phyloP scores from a whole-genome alignment of 2,113 vertebrate genomes.

The Oncorhynchus tshawytscha region DNA sequence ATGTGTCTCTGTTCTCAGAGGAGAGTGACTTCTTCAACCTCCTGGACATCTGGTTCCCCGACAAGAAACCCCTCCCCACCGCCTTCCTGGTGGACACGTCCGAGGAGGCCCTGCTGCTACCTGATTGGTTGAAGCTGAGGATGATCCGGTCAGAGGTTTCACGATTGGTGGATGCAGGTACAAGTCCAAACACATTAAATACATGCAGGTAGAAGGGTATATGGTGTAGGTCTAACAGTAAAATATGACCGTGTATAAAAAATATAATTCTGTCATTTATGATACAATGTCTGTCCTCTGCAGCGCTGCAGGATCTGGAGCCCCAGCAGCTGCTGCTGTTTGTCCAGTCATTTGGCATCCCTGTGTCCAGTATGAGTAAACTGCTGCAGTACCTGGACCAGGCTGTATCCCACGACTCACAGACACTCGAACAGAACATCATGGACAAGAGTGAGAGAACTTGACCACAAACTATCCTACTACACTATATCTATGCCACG shows the following conservation, averaged over 20 bases:
- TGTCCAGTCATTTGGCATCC: conserved; percentile 97
- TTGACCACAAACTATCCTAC: neutral
- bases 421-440: conserved; percentile 92
- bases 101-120: conserved; percentile 92
- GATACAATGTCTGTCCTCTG: neutral
- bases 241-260: no score
- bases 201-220: neutral
- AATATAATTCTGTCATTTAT: no score
- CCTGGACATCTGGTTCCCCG: conserved; percentile 95
- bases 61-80: conserved; percentile 93
- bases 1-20: conserved; percentile 53
- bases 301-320: conserved; percentile 94
- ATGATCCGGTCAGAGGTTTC: conserved; percentile 98
- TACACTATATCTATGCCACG: neutral
- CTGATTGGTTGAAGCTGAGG: conserved; percentile 94
- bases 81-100: conserved; percentile 98
- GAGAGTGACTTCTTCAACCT: conserved; percentile 86
- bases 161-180: conserved; percentile 92
- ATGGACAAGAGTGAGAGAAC: conserved; percentile 94
- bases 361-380: conserved; percentile 98
- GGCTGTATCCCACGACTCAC: conserved; percentile 91
- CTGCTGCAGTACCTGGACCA: conserved; percentile 94
- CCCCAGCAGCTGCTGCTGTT: conserved; percentile 95
- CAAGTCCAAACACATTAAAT: neutral
- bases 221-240: neutral